Conservation (phyloP, 1,140 invertebrate species). For the Linepithema humile region DNA sequence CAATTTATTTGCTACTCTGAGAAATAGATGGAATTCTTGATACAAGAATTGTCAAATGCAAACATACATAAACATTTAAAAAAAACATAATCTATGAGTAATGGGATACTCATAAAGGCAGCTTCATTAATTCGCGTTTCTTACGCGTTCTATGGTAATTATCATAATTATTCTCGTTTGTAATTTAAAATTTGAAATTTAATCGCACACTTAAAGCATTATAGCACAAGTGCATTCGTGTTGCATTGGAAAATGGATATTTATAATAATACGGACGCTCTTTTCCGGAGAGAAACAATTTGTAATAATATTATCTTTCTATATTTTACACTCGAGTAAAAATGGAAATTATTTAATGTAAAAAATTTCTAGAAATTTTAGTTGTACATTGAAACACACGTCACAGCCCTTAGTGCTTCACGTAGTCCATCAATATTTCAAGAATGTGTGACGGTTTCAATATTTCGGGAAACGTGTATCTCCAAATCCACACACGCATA, state of each 20-base stretch:
- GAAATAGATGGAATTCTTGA: neutral
- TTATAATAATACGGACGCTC: neutral
- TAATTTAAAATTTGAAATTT: neutral
- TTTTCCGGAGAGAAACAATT: neutral
- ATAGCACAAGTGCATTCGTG: neutral
- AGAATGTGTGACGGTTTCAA: neutral
- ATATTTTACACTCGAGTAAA: neutral
- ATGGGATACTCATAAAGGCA: neutral
- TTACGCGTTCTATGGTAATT: neutral
- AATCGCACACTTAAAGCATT: neutral
- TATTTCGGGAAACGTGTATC: neutral
- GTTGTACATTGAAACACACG: neutral
- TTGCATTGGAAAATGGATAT: neutral
- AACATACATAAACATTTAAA: neutral
- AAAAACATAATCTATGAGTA: conserved; percentile 21
- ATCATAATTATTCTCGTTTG: neutral
- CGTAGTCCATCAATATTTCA: neutral
- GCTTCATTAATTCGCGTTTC: conserved; percentile 12
- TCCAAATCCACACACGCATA: neutral
- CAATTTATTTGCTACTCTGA: neutral
- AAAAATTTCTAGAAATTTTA: neutral
- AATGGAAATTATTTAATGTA: neutral
- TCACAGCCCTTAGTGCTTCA: neutral
- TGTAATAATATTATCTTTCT: neutral
- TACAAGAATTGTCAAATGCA: neutral